Conservation (phyloP, 2,113 vertebrate species). For the Pygathrix nemaeus region DNA sequence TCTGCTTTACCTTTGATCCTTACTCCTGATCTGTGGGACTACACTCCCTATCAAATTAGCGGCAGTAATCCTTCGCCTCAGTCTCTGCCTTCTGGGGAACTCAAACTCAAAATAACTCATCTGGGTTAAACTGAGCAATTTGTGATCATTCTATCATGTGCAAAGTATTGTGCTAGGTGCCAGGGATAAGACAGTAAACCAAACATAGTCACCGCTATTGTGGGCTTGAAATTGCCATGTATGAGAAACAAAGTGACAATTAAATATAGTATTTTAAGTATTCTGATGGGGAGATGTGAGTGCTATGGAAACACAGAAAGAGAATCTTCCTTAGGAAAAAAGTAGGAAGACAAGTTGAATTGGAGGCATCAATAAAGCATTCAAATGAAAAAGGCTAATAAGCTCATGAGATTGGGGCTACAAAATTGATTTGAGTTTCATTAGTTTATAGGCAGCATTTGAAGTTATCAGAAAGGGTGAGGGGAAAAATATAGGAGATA, state of each 20-base stretch:
- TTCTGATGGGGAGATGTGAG: background rate
- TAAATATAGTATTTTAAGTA: background rate
- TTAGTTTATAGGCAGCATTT: background rate
- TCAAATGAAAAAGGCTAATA: background rate
- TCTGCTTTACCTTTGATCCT: background rate
- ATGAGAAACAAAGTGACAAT: background rate
- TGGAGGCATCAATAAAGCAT: background rate
- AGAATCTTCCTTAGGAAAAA: background rate
- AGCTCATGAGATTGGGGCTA: background rate
- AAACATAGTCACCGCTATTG: background rate
- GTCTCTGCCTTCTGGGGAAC: background rate
- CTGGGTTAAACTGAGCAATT: background rate
- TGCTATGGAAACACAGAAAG: background rate
- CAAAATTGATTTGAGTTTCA: background rate
- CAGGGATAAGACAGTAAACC: background rate
- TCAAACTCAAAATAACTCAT: background rate
- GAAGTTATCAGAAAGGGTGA: background rate
- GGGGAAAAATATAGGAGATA: background rate
- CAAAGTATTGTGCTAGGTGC: background rate
- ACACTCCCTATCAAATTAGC: background rate
- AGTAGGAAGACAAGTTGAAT: background rate
- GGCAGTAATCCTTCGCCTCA: background rate
- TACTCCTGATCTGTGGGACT: background rate
- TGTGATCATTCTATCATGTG: background rate
- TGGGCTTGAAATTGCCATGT: background rate